Conservation (phyloP, 2,797 vertebrate species). For the Limnodromus scolopaceus region DNA sequence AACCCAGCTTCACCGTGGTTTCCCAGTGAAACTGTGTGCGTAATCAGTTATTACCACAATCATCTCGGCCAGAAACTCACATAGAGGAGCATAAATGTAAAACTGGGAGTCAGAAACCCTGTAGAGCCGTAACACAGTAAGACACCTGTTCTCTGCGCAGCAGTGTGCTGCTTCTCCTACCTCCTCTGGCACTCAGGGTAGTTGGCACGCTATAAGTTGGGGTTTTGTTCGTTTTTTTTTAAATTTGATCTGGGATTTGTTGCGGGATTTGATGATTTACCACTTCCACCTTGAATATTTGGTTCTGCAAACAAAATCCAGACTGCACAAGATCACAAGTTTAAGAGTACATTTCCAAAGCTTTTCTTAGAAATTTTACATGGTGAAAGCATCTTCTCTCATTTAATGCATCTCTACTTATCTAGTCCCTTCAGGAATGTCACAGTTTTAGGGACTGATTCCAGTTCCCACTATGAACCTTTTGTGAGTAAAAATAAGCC, state of each 20-base stretch:
- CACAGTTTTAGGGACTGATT: neutral
- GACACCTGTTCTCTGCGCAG: neutral
- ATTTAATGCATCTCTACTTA: neutral
- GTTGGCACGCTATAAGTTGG: neutral
- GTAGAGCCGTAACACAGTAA: neutral
- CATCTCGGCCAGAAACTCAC: neutral
- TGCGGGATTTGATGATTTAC: neutral
- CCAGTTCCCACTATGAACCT: neutral
- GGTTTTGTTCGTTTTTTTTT: neutral
- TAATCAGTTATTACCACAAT: neutral
- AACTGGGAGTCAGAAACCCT: neutral
- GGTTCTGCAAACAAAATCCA: neutral
- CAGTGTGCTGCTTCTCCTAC: neutral
- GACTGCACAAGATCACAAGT: neutral
- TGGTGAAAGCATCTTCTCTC: neutral
- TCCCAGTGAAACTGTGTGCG: neutral
- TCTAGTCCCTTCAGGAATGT: neutral
- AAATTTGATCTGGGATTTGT: neutral
- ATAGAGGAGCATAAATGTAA: neutral
- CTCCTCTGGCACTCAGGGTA: neutral
- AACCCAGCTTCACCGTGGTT: neutral
- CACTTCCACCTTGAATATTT: neutral
- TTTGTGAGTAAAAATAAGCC: neutral
- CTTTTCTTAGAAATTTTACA: neutral
- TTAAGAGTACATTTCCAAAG: neutral